Base-by-base conservation (phyloP, 2,113 vertebrate species). In the Apteryx owenii region DNA sequence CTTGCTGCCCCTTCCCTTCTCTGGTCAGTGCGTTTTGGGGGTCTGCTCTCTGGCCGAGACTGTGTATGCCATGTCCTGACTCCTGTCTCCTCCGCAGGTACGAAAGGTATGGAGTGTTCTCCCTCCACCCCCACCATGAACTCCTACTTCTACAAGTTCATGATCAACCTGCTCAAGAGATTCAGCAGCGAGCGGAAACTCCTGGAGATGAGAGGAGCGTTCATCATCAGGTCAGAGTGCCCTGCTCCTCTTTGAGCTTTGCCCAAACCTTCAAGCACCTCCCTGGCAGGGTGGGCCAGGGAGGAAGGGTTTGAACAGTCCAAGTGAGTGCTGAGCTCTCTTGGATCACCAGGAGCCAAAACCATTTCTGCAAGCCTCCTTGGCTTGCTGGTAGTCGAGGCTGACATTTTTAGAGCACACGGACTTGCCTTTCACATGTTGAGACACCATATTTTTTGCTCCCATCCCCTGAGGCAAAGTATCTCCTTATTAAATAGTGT, bases 71-170 rank as follows among this genome's bases (percentile, higher is more conserved):
- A 38, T 38, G 36, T 38, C 44, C 7, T 42, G 20, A 9, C 8
- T 25, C 7, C 40, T 86, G 31, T 94, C 28, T 56, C 8, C 6
- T 89, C 53, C 93, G 14, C 97, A 98, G 98, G 97, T 90, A 68
- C 97, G n/a, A 99, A 98, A 95, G 98, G 97, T 65, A 85, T 97
- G 40, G 99, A 99, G 87, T 98, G 98, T 29, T 99, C 99, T 4
- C 99, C 99, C 33, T 99, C 99, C 15, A 99, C 99, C 21, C 99
- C 99, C n/a, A 99, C 99, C 94, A 99, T 99, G 99, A 99, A 99
- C 97, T 99, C 99, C 33, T 99, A 99, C 96, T 99, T 99, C 94
- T 99, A 99, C 96, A 99, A 99, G 97, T 99, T 99, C 97, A 99
- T 99, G 99, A 99, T 99, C 97, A 99, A 99, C 98, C 98, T 99